Evolutionary conservation across 2,113 vertebrate genomes (phyloP).

Genomic region (Caloenas nicobarica): DNA sequence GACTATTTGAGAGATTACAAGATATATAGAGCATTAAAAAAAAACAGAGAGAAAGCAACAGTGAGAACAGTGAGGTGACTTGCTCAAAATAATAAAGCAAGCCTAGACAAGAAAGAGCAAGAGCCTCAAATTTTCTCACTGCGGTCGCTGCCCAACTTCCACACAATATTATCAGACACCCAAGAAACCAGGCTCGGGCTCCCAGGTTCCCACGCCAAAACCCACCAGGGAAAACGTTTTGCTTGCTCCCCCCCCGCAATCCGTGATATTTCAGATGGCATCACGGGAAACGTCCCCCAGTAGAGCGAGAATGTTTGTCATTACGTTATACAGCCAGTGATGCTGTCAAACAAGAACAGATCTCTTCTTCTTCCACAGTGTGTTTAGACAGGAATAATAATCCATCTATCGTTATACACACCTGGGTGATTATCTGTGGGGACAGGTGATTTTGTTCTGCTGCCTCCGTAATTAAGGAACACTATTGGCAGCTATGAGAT

Average conservation of each 20-base stretch:
- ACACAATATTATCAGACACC: background rate
- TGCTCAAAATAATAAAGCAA: background rate
- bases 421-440: background rate
- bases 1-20: background rate
- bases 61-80: background rate
- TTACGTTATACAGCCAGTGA: background rate
- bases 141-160: background rate
- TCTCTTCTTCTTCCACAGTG: background rate
- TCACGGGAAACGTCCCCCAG: background rate
- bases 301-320: background rate
- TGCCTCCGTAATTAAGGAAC: conserved; percentile 3
- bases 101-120: background rate
- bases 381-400: conserved; percentile 14
- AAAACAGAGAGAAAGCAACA: background rate
- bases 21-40: background rate
- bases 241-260: background rate
- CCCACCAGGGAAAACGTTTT: background rate
- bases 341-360: conserved; percentile 1
- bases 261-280: background rate
- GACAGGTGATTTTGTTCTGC: background rate
- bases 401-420: background rate
- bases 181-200: background rate
- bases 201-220: background rate
- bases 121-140: background rate
- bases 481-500: background rate